These are phyloP conservation scores for Holothuria leucospilota DNA, from an alignment of 53 echinoderm and acorn worm genomes.

Conservation along the genomic window DNA sequence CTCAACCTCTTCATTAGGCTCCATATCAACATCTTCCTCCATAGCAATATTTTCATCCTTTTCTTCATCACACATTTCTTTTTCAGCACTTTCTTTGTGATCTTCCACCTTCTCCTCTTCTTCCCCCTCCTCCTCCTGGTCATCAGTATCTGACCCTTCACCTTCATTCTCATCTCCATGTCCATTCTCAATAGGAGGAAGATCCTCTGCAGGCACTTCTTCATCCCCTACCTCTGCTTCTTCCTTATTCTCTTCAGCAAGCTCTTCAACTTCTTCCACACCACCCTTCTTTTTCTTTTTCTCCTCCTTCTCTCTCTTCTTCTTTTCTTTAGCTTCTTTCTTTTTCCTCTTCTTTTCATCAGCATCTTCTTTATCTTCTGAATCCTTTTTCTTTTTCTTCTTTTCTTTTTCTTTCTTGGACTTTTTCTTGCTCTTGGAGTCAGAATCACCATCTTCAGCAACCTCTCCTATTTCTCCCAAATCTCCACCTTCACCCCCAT, in stretches of 20 bases:
- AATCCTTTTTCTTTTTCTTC: conserved; percentile 20
- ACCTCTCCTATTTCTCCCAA: no score
- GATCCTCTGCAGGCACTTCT: neutral
- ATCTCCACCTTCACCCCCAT: neutral
- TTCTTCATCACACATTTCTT: neutral
- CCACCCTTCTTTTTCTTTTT: conserved; percentile 42
- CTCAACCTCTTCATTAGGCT: neutral
- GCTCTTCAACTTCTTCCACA: conserved; percentile 42
- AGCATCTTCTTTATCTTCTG: conserved; percentile 16
- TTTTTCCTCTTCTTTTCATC: conserved; percentile 11
- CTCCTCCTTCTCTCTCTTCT: conserved; percentile 44
- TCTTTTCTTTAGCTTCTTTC: conserved; percentile 20
- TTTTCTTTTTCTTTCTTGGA: neutral
- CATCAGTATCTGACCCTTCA: conserved; percentile 21
- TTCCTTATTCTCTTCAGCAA: conserved; percentile 34
- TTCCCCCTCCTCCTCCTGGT: conserved; percentile 11
- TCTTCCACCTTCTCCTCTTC: conserved; percentile 2
- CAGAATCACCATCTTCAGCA: neutral
- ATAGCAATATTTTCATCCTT: neutral
- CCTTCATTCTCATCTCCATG: conserved; percentile 30
- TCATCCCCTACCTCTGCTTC: neutral
- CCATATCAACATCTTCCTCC: neutral
- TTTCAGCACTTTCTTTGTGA: neutral
- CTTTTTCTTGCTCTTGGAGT: conserved; percentile 23
- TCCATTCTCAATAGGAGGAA: conserved; percentile 14